These are phyloP conservation scores for Priocnemis perturbator DNA, from an alignment of 2,888 invertebrate genomes.

Conservation along the genomic window DNA sequence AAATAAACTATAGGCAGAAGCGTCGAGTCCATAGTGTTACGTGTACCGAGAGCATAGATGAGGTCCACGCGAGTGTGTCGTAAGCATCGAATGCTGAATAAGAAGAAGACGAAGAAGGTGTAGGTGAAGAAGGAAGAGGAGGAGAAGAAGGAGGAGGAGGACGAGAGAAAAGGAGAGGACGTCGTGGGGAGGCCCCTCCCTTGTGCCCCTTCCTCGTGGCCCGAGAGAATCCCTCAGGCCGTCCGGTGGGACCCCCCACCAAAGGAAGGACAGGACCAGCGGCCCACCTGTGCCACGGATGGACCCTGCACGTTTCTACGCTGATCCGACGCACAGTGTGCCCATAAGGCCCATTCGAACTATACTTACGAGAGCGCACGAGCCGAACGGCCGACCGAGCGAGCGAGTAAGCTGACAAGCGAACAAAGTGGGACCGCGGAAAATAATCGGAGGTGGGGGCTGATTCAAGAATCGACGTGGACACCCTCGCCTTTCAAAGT, in stretches of 20 bases:
- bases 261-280: slow-evolving; percentile 47
- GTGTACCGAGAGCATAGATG: too few relatives aligned
- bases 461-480: slow-evolving; percentile 65
- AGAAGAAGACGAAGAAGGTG: not conserved
- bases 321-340: slow-evolving; percentile 62
- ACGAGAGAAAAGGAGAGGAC: slow-evolving; percentile 41
- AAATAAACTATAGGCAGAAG: too few relatives aligned
- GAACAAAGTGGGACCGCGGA: slow-evolving; percentile 51
- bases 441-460: slow-evolving; percentile 58
- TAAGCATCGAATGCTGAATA: not conserved
- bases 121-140: slow-evolving; percentile 36
- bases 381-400: slow-evolving; percentile 24
- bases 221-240: slow-evolving; percentile 52
- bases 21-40: too few relatives aligned
- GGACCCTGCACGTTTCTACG: slow-evolving; percentile 67
- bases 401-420: slow-evolving; percentile 32
- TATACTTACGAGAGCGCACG: slow-evolving; percentile 59
- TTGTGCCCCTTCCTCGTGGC: slow-evolving; percentile 49
- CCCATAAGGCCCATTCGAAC: slow-evolving; percentile 63
- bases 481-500: slow-evolving; percentile 67
- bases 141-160: slow-evolving; percentile 36
- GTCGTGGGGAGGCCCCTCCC: slow-evolving; percentile 61
- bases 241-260: slow-evolving; percentile 52
- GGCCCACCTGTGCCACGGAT: slow-evolving; percentile 68
- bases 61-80: too few relatives aligned